phyloP scores from a whole-genome alignment of 2,797 vertebrate genomes.

The Peromyscus nudipes region DNA sequence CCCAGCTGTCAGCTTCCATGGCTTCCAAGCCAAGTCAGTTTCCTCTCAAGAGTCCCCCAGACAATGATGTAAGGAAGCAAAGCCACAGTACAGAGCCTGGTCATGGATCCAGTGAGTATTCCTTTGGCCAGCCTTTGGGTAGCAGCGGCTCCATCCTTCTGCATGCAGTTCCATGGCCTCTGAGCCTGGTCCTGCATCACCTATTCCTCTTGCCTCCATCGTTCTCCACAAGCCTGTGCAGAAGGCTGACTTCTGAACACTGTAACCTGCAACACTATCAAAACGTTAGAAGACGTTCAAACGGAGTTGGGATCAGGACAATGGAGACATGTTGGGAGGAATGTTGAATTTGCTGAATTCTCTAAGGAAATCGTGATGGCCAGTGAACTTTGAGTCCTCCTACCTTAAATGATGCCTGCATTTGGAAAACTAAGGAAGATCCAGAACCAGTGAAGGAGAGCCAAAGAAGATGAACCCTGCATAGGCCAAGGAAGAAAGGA shows the following conservation, averaged over 20 bases:
- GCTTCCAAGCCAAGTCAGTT: neutral
- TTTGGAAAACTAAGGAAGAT: neutral
- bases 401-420: neutral
- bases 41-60: neutral
- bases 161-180: neutral
- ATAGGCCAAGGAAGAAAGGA: neutral
- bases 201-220: neutral
- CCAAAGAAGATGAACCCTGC: neutral
- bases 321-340: neutral
- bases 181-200: neutral
- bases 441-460: neutral
- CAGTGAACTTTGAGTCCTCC: neutral
- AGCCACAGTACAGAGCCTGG: neutral
- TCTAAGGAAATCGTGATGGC: neutral
- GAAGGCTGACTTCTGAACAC: neutral
- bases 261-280: neutral
- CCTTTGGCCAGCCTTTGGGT: rapidly evolving
- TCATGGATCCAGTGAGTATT: neutral
- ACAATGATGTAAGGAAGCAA: neutral
- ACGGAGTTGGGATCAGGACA: neutral
- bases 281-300: neutral
- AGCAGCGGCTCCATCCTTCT: neutral
- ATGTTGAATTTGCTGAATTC: neutral
- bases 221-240: neutral
- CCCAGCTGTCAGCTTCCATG: neutral